Evolutionary conservation across 2,113 vertebrate genomes (phyloP).

Genomic region (Hoplias malabaricus): DNA sequence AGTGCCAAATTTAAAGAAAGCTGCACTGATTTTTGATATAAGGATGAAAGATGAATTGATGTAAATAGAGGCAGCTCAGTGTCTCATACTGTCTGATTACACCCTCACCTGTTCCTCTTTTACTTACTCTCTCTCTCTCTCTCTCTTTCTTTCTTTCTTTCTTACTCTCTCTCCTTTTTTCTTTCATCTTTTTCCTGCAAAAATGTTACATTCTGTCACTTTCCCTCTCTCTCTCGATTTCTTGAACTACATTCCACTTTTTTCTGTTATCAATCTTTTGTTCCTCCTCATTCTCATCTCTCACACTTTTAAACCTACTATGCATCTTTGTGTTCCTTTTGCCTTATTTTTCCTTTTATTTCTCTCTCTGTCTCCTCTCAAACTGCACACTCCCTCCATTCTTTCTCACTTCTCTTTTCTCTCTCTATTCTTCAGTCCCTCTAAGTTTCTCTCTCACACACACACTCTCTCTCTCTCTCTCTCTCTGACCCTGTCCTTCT

Average conservation of each 20-base stretch:
- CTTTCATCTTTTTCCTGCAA: neutral
- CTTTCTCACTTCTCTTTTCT: no score
- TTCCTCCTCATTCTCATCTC: neutral
- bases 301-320: neutral
- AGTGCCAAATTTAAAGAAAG: constrained; percentile 30
- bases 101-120: neutral
- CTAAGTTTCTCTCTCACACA: no score
- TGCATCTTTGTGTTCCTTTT: neutral
- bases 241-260: neutral
- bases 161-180: neutral
- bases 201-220: no score
- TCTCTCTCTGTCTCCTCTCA: neutral
- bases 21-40: constrained; percentile 41
- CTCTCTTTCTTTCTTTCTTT: neutral
- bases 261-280: neutral
- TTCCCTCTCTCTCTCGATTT: no score
- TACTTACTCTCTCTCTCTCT: neutral
- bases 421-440: neutral
- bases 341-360: neutral
- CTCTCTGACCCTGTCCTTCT: neutral
- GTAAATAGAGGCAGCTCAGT: constrained; percentile 33
- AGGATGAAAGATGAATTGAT: constrained; percentile 40
- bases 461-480: no score
- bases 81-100: constrained; percentile 22
- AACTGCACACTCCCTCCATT: neutral